phyloP scores from a whole-genome alignment of 2,113 vertebrate species.

The Cyprinodon tularosa region DNA sequence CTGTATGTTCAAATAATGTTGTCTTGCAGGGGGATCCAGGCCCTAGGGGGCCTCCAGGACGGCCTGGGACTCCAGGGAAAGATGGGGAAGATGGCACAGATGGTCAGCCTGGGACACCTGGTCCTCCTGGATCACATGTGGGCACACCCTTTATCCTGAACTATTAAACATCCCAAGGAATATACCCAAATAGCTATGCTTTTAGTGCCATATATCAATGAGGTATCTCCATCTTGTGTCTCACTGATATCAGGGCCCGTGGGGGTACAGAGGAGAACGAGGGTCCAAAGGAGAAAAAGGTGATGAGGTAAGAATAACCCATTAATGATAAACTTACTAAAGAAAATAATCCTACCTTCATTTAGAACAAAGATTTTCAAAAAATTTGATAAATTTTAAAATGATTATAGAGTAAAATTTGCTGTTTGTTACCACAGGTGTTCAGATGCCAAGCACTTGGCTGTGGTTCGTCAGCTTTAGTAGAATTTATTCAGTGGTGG shows the following conservation, averaged over 20 bases:
- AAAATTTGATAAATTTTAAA: no score
- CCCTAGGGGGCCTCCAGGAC: slow-evolving; percentile 78
- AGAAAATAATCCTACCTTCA: background rate
- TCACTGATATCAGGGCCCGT: slow-evolving; percentile 76
- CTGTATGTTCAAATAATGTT: background rate
- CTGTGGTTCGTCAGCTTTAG: no score
- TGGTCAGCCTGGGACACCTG: slow-evolving; percentile 78
- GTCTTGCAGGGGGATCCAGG: slow-evolving; percentile 81
- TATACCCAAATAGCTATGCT: background rate
- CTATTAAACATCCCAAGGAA: background rate
- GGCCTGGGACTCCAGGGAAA: slow-evolving; percentile 76
- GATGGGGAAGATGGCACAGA: slow-evolving; percentile 82
- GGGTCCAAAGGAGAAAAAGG: slow-evolving; percentile 85
- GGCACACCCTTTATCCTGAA: background rate
- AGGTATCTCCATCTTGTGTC: background rate
- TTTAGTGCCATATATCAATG: background rate
- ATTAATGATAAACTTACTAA: background rate
- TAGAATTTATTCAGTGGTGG: no score
- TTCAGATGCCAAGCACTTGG: no score
- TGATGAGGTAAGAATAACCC: slow-evolving; percentile 84
- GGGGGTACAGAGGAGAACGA: slow-evolving; percentile 86
- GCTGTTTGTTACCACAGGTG: no score
- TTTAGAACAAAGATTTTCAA: background rate
- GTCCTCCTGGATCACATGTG: slow-evolving; percentile 82
- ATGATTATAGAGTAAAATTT: no score